Conservation (phyloP, 2,888 invertebrate genomes). For the Argyra leucocephala region DNA sequence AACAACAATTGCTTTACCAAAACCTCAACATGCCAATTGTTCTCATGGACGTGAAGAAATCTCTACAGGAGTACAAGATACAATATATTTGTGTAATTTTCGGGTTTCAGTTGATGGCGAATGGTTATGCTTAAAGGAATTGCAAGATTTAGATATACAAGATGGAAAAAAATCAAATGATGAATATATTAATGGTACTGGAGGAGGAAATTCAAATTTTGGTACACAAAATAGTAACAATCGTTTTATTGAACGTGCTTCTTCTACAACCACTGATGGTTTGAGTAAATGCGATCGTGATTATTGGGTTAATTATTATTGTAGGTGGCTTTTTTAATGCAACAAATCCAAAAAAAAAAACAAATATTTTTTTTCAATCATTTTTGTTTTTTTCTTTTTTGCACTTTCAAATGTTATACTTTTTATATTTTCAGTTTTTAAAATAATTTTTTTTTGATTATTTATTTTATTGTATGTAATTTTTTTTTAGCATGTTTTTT, state of each 20-base stretch:
- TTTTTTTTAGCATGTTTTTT: too few relatives aligned
- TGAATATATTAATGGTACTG: background rate
- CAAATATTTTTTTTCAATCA: background rate
- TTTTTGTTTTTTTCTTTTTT: background rate
- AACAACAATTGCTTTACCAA: constrained; percentile 39
- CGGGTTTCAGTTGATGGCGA: constrained; percentile 95
- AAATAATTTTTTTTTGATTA: too few relatives aligned
- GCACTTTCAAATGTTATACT: too few relatives aligned
- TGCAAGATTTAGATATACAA: constrained; percentile 83
- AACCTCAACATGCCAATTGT: constrained; percentile 44
- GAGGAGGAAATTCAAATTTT: constrained; percentile 7
- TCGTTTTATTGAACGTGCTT: constrained; percentile 17
- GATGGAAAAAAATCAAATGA: constrained; percentile 38
- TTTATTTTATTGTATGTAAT: too few relatives aligned
- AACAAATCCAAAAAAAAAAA: background rate
- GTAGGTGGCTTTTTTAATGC: constrained; percentile 42
- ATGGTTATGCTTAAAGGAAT: constrained; percentile 89
- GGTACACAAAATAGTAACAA: constrained; percentile 23
- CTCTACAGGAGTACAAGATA: constrained; percentile 72
- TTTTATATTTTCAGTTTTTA: too few relatives aligned
- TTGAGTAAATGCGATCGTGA: constrained; percentile 38
- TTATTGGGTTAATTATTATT: constrained; percentile 37
- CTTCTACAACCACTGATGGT: constrained; percentile 11
- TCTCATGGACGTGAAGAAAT: constrained; percentile 36
- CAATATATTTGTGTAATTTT: constrained; percentile 93